These are phyloP conservation scores for Sminthurinus aureus DNA, from an alignment of 2,888 invertebrate genomes.

Conservation along the genomic window DNA sequence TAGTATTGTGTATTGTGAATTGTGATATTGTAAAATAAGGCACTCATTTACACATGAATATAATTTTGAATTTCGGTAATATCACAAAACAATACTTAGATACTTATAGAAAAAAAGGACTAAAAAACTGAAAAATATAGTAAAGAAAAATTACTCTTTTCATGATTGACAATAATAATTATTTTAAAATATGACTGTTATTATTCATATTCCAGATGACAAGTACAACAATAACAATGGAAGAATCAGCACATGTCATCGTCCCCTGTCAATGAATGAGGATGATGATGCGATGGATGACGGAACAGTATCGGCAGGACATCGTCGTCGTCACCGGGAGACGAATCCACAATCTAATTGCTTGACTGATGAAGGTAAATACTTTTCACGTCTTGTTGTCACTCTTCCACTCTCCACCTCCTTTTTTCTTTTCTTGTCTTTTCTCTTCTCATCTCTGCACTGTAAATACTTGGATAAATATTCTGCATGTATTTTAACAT, in stretches of 20 bases:
- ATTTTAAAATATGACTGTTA: background rate
- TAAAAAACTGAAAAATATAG: constrained; percentile 3
- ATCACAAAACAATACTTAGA: too few relatives aligned
- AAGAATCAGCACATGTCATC: constrained; percentile 13
- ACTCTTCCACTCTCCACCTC: constrained; percentile 11
- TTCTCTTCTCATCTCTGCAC: background rate
- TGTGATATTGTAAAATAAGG: too few relatives aligned
- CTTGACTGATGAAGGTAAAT: constrained; percentile 40
- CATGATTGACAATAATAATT: background rate
- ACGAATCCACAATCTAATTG: constrained; percentile 38
- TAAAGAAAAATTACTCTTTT: background rate
- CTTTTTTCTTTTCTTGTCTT: constrained; percentile 12
- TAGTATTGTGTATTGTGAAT: background rate
- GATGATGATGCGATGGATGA: constrained; percentile 41
- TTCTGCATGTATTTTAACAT: background rate
- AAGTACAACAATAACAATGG: constrained; percentile 23
- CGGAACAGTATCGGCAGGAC: constrained; percentile 14
- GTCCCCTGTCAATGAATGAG: constrained; percentile 21
- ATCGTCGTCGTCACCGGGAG: background rate
- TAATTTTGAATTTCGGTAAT: background rate
- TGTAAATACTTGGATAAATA: background rate
- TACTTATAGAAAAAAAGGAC: background rate
- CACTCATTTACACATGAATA: background rate
- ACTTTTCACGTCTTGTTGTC: constrained; percentile 4
- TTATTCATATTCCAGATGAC: constrained; percentile 40